Conservation (phyloP, 1,140 invertebrate species). For the Phocides pigmalion region DNA sequence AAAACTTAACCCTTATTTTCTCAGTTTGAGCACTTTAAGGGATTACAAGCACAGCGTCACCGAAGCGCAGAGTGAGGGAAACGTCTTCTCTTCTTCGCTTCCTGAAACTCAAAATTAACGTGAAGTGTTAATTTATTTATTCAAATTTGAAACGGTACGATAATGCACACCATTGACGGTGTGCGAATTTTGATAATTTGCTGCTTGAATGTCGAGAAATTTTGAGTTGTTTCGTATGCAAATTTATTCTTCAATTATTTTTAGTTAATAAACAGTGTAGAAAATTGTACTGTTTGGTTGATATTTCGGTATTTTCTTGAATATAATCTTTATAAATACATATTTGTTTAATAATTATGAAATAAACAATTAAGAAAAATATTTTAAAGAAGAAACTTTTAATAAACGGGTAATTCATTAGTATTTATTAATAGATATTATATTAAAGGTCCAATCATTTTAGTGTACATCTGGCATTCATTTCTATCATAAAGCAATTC, state of each 20-base stretch:
- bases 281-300: no score
- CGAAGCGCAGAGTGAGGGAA: conserved; percentile 35
- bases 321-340: no score
- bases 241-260: not conserved
- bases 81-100: conserved; percentile 36
- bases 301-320: no score
- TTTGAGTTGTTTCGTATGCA: not conserved
- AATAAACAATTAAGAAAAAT: no score
- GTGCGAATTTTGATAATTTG: not conserved
- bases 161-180: not conserved
- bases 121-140: conserved; percentile 24
- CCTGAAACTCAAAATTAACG: conserved; percentile 19
- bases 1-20: conserved; percentile 76
- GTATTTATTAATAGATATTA: no score
- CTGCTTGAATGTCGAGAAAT: not conserved
- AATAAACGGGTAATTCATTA: no score
- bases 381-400: no score
- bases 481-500: no score
- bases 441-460: no score
- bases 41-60: conserved; percentile 53
- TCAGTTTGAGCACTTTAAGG: conserved; percentile 68
- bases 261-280: no score
- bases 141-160: not conserved
- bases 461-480: no score
- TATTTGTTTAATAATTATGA: no score